Base-by-base conservation (phyloP, 2,113 vertebrate species). In the Dunckerocampus dactyliophorus region DNA sequence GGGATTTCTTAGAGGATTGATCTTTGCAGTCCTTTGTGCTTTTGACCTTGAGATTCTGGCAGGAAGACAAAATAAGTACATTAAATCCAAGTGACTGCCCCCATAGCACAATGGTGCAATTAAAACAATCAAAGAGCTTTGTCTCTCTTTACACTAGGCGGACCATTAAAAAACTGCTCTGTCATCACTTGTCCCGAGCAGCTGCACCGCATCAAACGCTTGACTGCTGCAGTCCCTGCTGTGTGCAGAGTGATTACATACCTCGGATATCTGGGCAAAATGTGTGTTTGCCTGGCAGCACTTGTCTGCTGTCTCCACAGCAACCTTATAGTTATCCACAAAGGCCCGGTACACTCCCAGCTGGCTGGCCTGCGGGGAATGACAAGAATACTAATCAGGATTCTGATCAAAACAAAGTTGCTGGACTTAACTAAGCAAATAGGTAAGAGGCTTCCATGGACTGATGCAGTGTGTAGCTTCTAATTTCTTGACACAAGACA, bases 201-300 rank as follows among this genome's bases (percentile, higher is more conserved):
- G 74, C 73, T 67, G 79, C 20, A 13, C 60, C 58, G 58, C 77
- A 85, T 84, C 81, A 85, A 80, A 76, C 31, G 19, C 56, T 45
- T 1, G 28, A 48, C 70, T 50, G 71, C 71, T 12, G 64, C 49
- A 13, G 51, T 28, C 14, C 70, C 70, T 2, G 69, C 82, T 70
- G 76, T 15, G 69, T 0, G 39, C 53, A 45, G 69, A 28, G 22
- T 63, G 71, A 74, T 74, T 58, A 68, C 85, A 83, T 94, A 98
- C 97, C 96, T 98, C 95, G 8, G 95, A 99, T 91, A 99, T 99
- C 87, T 99, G 92, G 63, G 97, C 95, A 83, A 99, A 99, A 89
- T 99, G 95, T 72, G 90, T 82, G 67, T 98, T 97, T 77, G 95
- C 95, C 89, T 98, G 96, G 90, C 97, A 98, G 90, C 97, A 99